phyloP scores from a whole-genome alignment of 2,888 invertebrate species.

The Euclidia mi region DNA sequence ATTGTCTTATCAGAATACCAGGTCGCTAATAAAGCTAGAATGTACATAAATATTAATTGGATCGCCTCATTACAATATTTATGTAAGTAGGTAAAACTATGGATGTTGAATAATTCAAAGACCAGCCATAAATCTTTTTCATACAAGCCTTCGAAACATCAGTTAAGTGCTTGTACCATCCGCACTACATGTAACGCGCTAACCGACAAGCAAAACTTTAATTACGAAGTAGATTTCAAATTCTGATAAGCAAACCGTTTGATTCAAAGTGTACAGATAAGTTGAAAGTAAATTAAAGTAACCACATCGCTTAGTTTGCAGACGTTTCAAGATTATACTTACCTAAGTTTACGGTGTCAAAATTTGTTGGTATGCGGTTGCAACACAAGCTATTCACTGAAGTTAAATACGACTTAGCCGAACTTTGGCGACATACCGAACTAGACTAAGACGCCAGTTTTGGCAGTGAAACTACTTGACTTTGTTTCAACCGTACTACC shows the following conservation, averaged over 20 bases:
- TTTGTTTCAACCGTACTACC: slow-evolving; percentile 60
- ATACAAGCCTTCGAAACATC: slow-evolving; percentile 26
- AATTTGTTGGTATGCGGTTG: slow-evolving; percentile 85
- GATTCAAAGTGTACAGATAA: slow-evolving; percentile 63
- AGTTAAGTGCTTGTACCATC: slow-evolving; percentile 28
- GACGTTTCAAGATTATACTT: slow-evolving; percentile 65
- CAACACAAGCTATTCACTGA: slow-evolving; percentile 82
- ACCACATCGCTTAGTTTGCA: slow-evolving; percentile 43
- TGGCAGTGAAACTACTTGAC: slow-evolving; percentile 73
- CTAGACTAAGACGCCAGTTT: slow-evolving; percentile 80
- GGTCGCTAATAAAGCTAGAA: slow-evolving; percentile 11
- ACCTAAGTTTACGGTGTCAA: slow-evolving; percentile 78
- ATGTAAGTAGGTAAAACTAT: slow-evolving; percentile 40
- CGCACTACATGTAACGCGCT: slow-evolving; percentile 23
- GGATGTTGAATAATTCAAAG: slow-evolving; percentile 44
- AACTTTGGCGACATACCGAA: slow-evolving; percentile 82
- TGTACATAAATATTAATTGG: slow-evolving; percentile 39
- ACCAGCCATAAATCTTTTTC: slow-evolving; percentile 44
- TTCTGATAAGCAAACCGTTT: slow-evolving; percentile 64
- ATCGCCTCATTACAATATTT: slow-evolving; percentile 42
- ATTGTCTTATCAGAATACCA: background rate
- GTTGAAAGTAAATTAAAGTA: slow-evolving; percentile 70
- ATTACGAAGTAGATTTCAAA: slow-evolving; percentile 58
- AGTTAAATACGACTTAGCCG: slow-evolving; percentile 87
- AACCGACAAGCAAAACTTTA: slow-evolving; percentile 58